Percentiles rank a stretch among this genome's conserved stretches.
Evolutionary conservation across 2,797 vertebrate species (phyloP).

Genomic region (Lithobates sylvaticus): DNA sequence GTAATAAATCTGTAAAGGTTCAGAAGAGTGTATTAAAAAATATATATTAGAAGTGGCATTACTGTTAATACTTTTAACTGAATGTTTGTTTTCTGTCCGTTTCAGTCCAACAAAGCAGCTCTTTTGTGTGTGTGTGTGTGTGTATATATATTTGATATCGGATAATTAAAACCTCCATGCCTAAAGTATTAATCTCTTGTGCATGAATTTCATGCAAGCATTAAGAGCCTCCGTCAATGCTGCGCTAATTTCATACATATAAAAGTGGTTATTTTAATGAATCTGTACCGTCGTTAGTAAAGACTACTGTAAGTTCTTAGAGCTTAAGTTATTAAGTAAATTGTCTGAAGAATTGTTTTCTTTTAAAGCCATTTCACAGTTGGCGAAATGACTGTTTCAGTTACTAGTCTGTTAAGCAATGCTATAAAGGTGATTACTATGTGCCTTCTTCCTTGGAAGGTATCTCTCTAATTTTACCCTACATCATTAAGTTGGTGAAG

Average conservation of each 20-base stretch:
- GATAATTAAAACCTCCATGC: slow-evolving; percentile 44
- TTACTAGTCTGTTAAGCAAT: slow-evolving; percentile 62
- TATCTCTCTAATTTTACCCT: slow-evolving; percentile 63
- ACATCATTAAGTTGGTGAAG: slow-evolving; percentile 62
- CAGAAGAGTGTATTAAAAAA: background rate
- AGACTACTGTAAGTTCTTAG: slow-evolving; percentile 50
- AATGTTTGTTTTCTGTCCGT: slow-evolving; percentile 14
- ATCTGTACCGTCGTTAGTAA: slow-evolving; percentile 40
- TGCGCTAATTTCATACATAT: slow-evolving; percentile 47
- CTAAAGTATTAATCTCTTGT: slow-evolving; percentile 47
- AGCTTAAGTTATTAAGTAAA: slow-evolving; percentile 61
- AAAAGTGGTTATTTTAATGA: slow-evolving; percentile 55
- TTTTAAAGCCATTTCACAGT: slow-evolving; percentile 63
- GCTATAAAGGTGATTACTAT: slow-evolving; percentile 62
- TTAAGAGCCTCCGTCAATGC: slow-evolving; percentile 38
- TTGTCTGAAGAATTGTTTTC: slow-evolving; percentile 63
- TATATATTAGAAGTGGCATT: background rate
- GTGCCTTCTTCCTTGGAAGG: slow-evolving; percentile 59
- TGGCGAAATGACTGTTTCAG: slow-evolving; percentile 60
- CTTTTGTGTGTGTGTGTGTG: slow-evolving; percentile 28
- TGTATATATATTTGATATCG: slow-evolving; percentile 14
- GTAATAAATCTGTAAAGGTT: background rate
- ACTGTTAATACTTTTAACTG: slow-evolving; percentile 14
- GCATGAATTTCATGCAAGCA: slow-evolving; percentile 20
- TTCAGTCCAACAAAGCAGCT: slow-evolving; percentile 38